Evolutionary conservation across 2,797 vertebrate genomes (phyloP).

Genomic region (Graptemys geographica): DNA sequence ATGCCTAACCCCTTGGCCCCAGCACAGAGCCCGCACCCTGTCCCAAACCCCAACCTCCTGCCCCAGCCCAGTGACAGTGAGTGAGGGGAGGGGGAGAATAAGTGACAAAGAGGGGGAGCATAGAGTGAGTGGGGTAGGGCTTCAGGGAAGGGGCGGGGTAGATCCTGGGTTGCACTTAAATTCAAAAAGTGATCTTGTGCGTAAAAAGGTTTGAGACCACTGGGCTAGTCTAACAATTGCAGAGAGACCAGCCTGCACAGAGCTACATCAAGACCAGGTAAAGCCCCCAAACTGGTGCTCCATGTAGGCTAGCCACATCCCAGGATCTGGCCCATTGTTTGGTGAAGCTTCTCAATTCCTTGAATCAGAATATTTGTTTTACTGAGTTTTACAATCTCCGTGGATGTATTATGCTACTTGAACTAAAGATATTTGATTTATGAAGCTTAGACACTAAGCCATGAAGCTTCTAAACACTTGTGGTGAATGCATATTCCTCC

Average conservation of each 20-base stretch:
- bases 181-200: too few species aligned
- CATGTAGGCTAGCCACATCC: neutral
- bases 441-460: neutral
- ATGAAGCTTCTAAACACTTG: neutral
- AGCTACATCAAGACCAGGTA: neutral
- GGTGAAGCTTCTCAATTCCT: neutral
- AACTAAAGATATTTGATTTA: neutral
- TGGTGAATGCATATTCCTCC: neutral
- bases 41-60: too few species aligned
- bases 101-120: too few species aligned
- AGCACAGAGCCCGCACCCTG: too few species aligned
- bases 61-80: too few species aligned
- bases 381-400: neutral
- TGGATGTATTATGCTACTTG: neutral
- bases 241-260: neutral
- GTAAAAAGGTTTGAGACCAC: too few species aligned
- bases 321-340: neutral
- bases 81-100: too few species aligned
- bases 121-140: too few species aligned
- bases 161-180: too few species aligned
- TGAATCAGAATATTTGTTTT: neutral
- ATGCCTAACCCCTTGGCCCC: too few species aligned
- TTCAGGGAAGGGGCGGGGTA: too few species aligned
- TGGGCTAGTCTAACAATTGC: neutral
- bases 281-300: neutral